Evolutionary conservation across 2,113 vertebrate species (phyloP), one percentile per base, ranked within the genome.

Genomic region (Apteryx mantelli): DNA sequence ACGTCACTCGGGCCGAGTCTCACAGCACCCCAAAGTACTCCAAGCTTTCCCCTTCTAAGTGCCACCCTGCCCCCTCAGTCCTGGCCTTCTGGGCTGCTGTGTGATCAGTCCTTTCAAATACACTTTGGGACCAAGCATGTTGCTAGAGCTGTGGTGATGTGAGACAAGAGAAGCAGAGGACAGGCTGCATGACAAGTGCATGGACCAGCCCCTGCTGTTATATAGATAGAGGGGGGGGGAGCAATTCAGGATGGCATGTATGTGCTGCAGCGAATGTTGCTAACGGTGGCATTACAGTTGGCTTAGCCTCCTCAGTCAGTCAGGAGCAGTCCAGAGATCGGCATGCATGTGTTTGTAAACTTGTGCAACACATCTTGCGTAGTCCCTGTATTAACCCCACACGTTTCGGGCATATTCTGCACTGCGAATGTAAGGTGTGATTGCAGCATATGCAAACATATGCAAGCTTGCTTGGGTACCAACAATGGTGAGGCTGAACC

Each of bases 1-100:
- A 2, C 7, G 11, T 58, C 46, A 40, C 0, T 0, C 0, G 7
- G 58, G 52, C 48, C 36, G 36, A 74, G n/a, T n/a, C 53, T 44
- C 38, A 24, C n/a, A 32, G 53, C 53, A 44, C 32, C 52, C 63
- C 38, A 44, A 20, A 1, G 8, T 25, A 4, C 34, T 12, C 13
- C 11, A 46, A 24, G 9, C 19, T 77, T 74, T 73, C 42, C 25
- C 36, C 30, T 7, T 30, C 32, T n/a, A 30, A 44, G 36, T 12
- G n/a, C 40, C 22, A 28, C 32, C 44, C 55, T 42, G 15, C 22
- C 44, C 64, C 65, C 50, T 64, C 42, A 42, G 50, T 40, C 36
- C 38, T 73, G 63, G 32, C 38, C 0, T 28, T 70, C 76, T 64
- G 24, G 38, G 30, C 20, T 55, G 61, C 17, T 36, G 46, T 66